phyloP scores from a whole-genome alignment of 1,140 invertebrate species.

The Drosophila nigrodunni region DNA sequence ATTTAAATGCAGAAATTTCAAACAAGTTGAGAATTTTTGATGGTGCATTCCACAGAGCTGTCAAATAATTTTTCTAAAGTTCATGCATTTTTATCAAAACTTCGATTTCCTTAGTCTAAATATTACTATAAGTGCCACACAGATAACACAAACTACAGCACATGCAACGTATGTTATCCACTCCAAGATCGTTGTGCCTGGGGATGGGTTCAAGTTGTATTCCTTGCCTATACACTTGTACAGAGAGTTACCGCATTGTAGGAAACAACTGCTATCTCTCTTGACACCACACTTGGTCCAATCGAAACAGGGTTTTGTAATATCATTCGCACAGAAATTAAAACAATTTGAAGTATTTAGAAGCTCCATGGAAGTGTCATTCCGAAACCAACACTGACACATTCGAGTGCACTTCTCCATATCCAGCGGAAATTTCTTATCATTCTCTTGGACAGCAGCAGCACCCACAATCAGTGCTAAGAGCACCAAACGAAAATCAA shows the following conservation, averaged over 20 bases:
- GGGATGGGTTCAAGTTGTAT: background rate
- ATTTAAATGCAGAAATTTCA: too few species aligned
- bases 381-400: constrained; percentile 32
- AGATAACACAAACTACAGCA: background rate
- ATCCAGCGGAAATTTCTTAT: constrained; percentile 1
- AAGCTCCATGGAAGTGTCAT: background rate
- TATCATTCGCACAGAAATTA: constrained; percentile 11
- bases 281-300: background rate
- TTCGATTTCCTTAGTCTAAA: background rate
- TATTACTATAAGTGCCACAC: background rate
- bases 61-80: too few species aligned
- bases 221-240: constrained; percentile 14
- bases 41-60: too few species aligned
- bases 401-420: background rate
- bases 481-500: background rate
- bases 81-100: background rate
- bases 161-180: background rate
- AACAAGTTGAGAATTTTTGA: too few species aligned
- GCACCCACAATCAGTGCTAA: constrained; percentile 22
- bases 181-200: background rate
- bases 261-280: background rate
- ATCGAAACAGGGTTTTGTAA: constrained; percentile 22
- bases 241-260: background rate
- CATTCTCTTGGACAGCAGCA: background rate
- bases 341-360: constrained; percentile 1